These are phyloP conservation scores for Glaucopsyche alexis DNA, from an alignment of 2,888 invertebrate genomes.

Conservation along the genomic window DNA sequence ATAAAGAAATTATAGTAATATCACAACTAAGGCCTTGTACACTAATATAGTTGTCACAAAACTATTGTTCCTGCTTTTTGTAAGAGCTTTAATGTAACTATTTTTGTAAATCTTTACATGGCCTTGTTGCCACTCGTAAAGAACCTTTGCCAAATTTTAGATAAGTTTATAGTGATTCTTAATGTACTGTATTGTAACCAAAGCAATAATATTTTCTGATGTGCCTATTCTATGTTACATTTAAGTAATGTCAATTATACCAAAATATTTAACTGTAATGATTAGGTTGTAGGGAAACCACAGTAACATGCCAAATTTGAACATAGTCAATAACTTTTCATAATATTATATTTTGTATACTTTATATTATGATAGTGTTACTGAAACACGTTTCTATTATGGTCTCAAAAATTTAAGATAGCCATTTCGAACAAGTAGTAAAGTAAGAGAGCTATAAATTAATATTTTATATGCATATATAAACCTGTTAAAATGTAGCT, in stretches of 20 bases:
- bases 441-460: conserved; percentile 35
- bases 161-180: conserved; percentile 68
- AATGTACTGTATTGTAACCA: conserved; percentile 74
- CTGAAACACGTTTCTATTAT: conserved; percentile 45
- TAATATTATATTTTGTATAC: conserved; percentile 36
- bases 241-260: conserved; percentile 54
- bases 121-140: conserved; percentile 60
- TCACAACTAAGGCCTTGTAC: conserved; percentile 58
- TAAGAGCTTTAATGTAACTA: conserved; percentile 64
- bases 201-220: conserved; percentile 74
- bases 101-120: conserved; percentile 64
- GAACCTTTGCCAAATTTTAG: conserved; percentile 74
- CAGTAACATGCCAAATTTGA: conserved; percentile 46
- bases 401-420: conserved; percentile 56
- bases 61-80: conserved; percentile 62
- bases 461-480: conserved; percentile 28
- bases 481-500: conserved; percentile 40
- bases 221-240: conserved; percentile 65
- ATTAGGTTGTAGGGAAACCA: conserved; percentile 53
- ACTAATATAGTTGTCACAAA: conserved; percentile 54
- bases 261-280: conserved; percentile 56
- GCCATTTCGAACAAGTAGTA: conserved; percentile 60
- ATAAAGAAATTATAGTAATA: conserved; percentile 53
- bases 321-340: conserved; percentile 43
- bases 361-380: conserved; percentile 36